Conservation (phyloP, 2,113 vertebrate species). For the Sterrhoptilus dennistouni region DNA sequence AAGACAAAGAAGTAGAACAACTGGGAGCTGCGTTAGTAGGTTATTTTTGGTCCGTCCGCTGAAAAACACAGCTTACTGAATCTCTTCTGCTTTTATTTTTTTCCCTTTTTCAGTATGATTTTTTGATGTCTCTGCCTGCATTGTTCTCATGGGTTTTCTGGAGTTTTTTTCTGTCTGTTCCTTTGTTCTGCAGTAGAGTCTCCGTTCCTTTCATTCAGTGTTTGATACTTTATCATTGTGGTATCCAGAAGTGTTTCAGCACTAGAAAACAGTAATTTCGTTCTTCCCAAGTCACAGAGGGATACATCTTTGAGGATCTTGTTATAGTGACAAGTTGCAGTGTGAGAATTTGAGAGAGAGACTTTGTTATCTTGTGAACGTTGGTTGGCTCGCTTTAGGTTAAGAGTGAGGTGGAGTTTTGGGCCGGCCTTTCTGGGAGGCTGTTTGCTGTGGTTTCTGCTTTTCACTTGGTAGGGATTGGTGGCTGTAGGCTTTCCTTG, state of each 20-base stretch:
- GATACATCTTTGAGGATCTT: neutral
- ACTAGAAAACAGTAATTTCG: neutral
- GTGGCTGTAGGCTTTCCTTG: neutral
- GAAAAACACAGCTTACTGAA: neutral
- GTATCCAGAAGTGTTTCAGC: neutral
- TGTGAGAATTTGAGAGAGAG: neutral
- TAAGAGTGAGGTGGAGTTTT: neutral
- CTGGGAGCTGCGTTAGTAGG: neutral
- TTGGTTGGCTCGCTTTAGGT: neutral
- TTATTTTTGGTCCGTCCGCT: neutral
- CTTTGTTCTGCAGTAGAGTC: neutral
- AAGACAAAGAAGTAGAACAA: neutral
- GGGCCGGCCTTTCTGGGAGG: neutral
- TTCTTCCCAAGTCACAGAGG: neutral
- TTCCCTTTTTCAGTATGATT: neutral
- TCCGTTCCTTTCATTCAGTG: neutral
- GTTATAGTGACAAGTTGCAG: neutral
- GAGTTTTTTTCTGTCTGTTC: neutral
- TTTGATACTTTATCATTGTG: neutral
- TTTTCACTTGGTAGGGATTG: neutral
- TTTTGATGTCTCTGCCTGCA: neutral
- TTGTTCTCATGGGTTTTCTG: neutral
- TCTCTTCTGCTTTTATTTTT: neutral
- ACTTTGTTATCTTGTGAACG: neutral
- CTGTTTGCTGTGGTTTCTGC: neutral